A percentile compares a stretch with the other conserved stretches of the same genome.
Conservation (phyloP, 1,140 invertebrate species). For the Drosophila ohnishii region DNA sequence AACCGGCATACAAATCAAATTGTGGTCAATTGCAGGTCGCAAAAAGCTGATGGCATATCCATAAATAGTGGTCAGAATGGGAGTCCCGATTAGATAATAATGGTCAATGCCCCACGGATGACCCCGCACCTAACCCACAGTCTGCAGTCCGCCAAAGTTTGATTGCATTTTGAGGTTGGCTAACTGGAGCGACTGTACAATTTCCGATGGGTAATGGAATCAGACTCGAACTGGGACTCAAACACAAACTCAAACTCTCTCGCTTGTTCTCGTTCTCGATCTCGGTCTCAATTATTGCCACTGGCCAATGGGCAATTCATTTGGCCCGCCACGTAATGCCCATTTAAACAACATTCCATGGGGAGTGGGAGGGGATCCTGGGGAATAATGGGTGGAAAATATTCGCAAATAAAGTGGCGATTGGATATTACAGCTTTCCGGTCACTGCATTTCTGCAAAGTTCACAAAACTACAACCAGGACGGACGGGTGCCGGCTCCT, state of each 20-base stretch:
- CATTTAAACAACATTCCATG: constrained; percentile 56
- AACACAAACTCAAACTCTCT: too few relatives aligned
- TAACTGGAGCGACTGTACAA: constrained; percentile 37
- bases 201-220: constrained; percentile 39
- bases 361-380: not conserved
- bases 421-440: constrained; percentile 81
- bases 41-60: constrained; percentile 15
- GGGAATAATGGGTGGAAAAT: constrained; percentile 13
- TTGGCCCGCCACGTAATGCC: constrained; percentile 68
- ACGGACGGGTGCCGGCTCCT: not conserved
- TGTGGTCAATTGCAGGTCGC: constrained; percentile 11
- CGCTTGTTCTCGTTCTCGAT: not conserved
- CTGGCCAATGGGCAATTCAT: constrained; percentile 66
- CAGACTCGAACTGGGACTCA: constrained; percentile 9
- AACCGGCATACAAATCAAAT: constrained; percentile 24
- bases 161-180: constrained; percentile 52
- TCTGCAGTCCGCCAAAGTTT: constrained; percentile 28
- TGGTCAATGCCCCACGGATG: constrained; percentile 5
- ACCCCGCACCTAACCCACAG: not conserved
- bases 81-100: constrained; percentile 27
- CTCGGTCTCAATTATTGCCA: constrained; percentile 66
- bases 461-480: constrained; percentile 70
- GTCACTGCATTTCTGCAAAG: constrained; percentile 79
- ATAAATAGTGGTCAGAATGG: constrained; percentile 11
- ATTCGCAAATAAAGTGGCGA: constrained; percentile 76